Evolutionary conservation across 64 coral and sea anemone species (phyloP).

Genomic region (Dendrophyllia cribrosa): DNA sequence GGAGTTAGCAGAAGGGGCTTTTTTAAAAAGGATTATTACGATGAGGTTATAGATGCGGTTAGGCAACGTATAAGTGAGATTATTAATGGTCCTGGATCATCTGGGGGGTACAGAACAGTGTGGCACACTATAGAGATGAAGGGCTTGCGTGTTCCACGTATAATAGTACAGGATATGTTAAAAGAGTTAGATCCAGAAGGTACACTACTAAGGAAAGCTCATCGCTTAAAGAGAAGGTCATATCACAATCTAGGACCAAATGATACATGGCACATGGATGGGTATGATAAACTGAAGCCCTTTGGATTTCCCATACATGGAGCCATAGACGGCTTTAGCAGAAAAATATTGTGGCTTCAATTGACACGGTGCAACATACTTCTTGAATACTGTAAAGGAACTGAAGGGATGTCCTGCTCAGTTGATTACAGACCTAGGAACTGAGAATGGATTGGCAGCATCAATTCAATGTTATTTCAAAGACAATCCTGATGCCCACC

Average conservation of each 20-base stretch:
- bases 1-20: conserved; percentile 24
- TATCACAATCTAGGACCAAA: conserved; percentile 36
- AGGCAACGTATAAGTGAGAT: conserved; percentile 49
- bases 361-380: conserved; percentile 22
- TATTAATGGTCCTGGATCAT: conserved; percentile 68
- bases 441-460: too few species aligned
- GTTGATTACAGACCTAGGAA: too few species aligned
- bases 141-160: conserved; percentile 39
- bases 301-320: too few species aligned
- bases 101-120: conserved; percentile 64
- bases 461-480: too few species aligned
- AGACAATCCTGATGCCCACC: background rate
- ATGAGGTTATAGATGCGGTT: conserved; percentile 37
- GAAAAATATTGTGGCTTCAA: too few species aligned
- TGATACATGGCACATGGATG: conserved; percentile 53
- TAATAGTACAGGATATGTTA: conserved; percentile 58
- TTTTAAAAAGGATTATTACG: conserved; percentile 27
- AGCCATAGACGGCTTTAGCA: too few species aligned
- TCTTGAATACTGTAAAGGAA: conserved; percentile 3
- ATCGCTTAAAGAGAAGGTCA: too few species aligned
- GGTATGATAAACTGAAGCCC: too few species aligned
- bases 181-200: conserved; percentile 70
- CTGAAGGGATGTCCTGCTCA: background rate
- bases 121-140: conserved; percentile 75
- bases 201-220: conserved; percentile 5